phyloP scores from a whole-genome alignment of 1,140 invertebrate species.

The Ostrea edulis region DNA sequence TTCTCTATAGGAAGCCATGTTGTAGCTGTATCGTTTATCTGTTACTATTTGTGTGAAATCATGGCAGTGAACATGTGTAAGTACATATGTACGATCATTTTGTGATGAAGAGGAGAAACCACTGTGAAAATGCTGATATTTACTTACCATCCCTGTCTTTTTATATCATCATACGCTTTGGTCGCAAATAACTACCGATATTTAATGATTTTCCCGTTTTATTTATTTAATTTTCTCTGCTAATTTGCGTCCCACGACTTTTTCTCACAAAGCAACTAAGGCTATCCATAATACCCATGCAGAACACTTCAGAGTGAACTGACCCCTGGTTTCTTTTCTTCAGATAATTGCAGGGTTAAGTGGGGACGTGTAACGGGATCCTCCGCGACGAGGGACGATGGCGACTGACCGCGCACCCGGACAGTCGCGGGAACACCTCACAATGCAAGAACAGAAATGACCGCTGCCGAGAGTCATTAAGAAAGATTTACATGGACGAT shows the following conservation, averaged over 20 bases:
- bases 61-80: no score
- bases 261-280: not conserved
- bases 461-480: constrained; percentile 11
- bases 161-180: no score
- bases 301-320: not conserved
- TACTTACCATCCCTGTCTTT: no score
- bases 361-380: constrained; percentile 32
- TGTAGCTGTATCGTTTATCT: no score
- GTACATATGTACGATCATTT: no score
- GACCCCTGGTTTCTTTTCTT: constrained; percentile 19
- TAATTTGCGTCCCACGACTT: not conserved
- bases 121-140: no score
- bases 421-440: not conserved
- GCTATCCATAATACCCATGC: not conserved
- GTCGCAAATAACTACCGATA: no score
- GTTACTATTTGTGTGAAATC: no score
- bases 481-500: constrained; percentile 12
- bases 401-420: constrained; percentile 16
- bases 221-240: not conserved
- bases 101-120: no score
- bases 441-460: constrained; percentile 13
- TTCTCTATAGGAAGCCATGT: no score
- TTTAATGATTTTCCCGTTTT: not conserved
- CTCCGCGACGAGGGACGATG: not conserved
- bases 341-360: constrained; percentile 17